phyloP scores from a whole-genome alignment of 2,113 vertebrate species.

The Gambusia affinis region DNA sequence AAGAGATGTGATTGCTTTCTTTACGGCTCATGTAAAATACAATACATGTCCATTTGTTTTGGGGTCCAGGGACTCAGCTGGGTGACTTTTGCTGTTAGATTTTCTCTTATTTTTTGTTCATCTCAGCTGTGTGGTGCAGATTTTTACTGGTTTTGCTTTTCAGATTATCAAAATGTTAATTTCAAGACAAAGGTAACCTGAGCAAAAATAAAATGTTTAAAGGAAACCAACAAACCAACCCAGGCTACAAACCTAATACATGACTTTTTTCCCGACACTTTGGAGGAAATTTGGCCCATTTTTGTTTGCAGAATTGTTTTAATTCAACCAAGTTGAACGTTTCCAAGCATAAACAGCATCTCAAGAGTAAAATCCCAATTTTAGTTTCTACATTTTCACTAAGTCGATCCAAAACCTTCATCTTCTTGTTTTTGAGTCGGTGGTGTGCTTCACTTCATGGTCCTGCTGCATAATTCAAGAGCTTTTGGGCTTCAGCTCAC shows the following conservation, averaged over 20 bases:
- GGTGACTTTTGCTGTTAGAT: neutral
- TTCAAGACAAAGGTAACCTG: too few relatives aligned
- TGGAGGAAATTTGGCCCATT: neutral
- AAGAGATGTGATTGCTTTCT: constrained; percentile 29
- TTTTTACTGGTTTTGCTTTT: too few relatives aligned
- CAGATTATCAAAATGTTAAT: too few relatives aligned
- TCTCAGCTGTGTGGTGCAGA: too few relatives aligned
- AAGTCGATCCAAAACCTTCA: neutral
- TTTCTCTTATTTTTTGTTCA: neutral
- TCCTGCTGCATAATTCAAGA: too few relatives aligned
- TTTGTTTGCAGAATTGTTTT: neutral
- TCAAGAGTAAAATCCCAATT: neutral
- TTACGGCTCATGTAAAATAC: constrained; percentile 4
- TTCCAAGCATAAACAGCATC: neutral
- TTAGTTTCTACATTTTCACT: neutral
- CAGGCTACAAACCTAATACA: neutral
- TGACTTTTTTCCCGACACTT: too few relatives aligned
- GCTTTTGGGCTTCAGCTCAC: too few relatives aligned
- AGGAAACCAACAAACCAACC: too few relatives aligned
- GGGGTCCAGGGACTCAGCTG: neutral
- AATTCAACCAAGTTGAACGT: neutral
- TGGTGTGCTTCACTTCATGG: too few relatives aligned
- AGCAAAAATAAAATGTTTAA: too few relatives aligned
- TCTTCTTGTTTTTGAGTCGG: neutral
- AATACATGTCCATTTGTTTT: neutral